Base-by-base conservation (phyloP, 2,797 vertebrate species). In the Holocentrus rufus region DNA sequence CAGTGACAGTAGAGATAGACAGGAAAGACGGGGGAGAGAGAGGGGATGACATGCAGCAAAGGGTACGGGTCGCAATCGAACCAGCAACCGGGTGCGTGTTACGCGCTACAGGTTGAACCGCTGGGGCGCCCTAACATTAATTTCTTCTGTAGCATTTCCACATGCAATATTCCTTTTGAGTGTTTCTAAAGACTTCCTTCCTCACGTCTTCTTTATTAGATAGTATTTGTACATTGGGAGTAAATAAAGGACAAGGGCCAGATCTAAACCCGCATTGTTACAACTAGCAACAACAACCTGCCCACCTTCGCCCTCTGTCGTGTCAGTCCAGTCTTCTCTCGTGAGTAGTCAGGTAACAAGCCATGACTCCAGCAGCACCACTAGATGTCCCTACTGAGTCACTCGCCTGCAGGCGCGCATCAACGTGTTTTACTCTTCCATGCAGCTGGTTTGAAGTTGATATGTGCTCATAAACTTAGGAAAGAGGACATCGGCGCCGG, bases 361-460 rank as follows among this genome's bases (percentile, higher is more conserved):
- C 15, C 64, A 1, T 25, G 5, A 11, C 17, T 69, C 17, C 2
- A n/a, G 6, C 46, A 10, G 23, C 5, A 27, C 79, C 85, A 86
- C 77, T 77, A 83, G 85, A 71, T 76, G 70, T 64, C 65, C 10
- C 15, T 39, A 44, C 27, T 64, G 14, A 61, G 20, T 46, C 77
- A 76, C 58, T 4, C 27, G n/a, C 7, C 11, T 13, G 30, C 25
- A 31, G 44, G 42, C 14, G n/a, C 49, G 4, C 7, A 8, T 47
- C 4, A 13, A 65, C 61, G 30, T 47, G 17, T 49, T 18, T 52
- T 17, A 53, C 20, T 66, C 44, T 4, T 13, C 30, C 3, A 55
- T 17, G 2, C 36, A 36, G 7, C 8, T 8, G 23, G 17, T 49
- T 6, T 42, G 39, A 47, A 7, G 4, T 47, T 17, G 47, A 20